phyloP scores from a whole-genome alignment of 2,888 invertebrate species.

The Plagodis dolabraria region DNA sequence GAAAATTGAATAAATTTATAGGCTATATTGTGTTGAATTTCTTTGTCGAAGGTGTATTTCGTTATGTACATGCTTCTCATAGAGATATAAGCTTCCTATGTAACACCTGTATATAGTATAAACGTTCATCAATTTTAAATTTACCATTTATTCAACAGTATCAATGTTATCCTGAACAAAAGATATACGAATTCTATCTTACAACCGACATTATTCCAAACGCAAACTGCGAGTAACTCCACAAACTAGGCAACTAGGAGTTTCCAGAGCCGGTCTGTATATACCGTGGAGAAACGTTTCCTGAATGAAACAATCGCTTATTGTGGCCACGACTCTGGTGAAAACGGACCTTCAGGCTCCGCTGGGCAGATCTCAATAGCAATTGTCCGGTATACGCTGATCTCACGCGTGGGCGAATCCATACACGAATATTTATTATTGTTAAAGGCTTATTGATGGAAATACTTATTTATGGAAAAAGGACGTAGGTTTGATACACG shows the following conservation, averaged over 20 bases:
- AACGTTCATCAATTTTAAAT: too few relatives aligned
- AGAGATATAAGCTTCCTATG: too few relatives aligned
- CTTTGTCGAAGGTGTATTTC: too few relatives aligned
- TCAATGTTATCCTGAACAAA: neutral
- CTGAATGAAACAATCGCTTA: slow-evolving; percentile 78
- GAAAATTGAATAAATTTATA: too few relatives aligned
- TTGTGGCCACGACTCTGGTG: slow-evolving; percentile 62
- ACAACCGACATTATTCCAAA: slow-evolving; percentile 2
- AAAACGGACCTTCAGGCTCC: slow-evolving; percentile 80
- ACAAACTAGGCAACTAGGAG: slow-evolving; percentile 46
- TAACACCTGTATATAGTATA: too few relatives aligned
- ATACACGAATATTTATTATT: slow-evolving; percentile 24
- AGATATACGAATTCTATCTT: neutral
- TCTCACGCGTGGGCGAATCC: slow-evolving; percentile 45
- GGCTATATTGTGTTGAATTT: too few relatives aligned
- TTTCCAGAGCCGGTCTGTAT: slow-evolving; percentile 52
- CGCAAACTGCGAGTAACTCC: neutral
- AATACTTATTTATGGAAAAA: slow-evolving; percentile 11
- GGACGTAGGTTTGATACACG: slow-evolving; percentile 5
- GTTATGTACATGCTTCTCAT: too few relatives aligned
- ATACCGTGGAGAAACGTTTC: slow-evolving; percentile 76
- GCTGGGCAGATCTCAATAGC: slow-evolving; percentile 74
- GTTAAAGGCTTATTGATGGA: slow-evolving; percentile 22
- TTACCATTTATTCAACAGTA: too few relatives aligned
- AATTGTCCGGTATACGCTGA: slow-evolving; percentile 61